Base-by-base conservation (phyloP, 2,113 vertebrate species). In the Plotosus lineatus region DNA sequence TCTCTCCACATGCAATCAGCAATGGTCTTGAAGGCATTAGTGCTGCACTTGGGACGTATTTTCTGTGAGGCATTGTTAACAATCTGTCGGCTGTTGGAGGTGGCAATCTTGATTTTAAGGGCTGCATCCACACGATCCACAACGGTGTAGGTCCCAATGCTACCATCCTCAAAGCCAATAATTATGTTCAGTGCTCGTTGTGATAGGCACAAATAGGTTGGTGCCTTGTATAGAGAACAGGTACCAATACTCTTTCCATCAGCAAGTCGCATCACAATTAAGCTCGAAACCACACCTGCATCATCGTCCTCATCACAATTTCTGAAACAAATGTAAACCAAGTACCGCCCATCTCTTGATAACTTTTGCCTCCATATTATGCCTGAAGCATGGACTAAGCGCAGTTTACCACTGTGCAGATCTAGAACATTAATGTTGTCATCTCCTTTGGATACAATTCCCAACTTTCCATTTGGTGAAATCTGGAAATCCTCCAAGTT, bases 211-310 rank as follows among this genome's bases (percentile, higher is more conserved):
- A 99, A 94, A 73, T 94, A 98, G 82, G 97, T 98, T 74, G 98
- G 97, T 0, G 96, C 96, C 93, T 99, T 99, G 90, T 99, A 99
- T 50, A 99, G 94, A 9, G 97, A 98, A 82, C 98, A 99, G 79
- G 98, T 97, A 88, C 98, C 98, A 0, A 99, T 99, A 85, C 95
- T 98, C 90, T 99, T 99, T 21, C 98, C 98, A 38, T 99, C 98
- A 0, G 98, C 98, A 42, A 99, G 91, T 81, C 98, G 95, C 96
- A 99, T 98, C 66, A 99, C 98, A 19, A 97, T 98, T 88, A 99
- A 91, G 76, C 94, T 98, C 46, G 96, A 98, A 83, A 96, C 90
- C 0, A 94, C 95, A 0, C 95, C 96, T 0, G 94, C 96, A 1
- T 98, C 97, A 4, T 97, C 96, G 0, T 98, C 97, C 53, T 99